Evolutionary conservation across 2,113 vertebrate species (phyloP).

Genomic region (Microcebus griseorufus): DNA sequence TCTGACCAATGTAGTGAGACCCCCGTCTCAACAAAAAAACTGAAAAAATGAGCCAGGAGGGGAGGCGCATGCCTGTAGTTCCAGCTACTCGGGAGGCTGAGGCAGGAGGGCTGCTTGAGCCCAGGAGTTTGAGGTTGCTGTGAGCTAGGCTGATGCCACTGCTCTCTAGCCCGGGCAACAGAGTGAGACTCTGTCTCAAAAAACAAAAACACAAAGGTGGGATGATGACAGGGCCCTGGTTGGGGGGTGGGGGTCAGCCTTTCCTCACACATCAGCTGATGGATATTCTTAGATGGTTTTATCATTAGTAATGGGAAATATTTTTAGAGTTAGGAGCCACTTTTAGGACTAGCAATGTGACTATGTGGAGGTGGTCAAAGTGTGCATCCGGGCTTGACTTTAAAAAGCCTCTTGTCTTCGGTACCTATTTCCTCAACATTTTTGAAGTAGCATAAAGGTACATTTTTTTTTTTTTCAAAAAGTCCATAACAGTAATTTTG

Average conservation of each 20-base stretch:
- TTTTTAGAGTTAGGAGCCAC: background rate
- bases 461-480: slow-evolving; percentile 40
- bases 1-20: too few relatives aligned
- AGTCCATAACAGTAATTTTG: background rate
- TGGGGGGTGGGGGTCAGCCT: background rate
- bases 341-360: background rate
- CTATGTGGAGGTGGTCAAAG: too few relatives aligned
- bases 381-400: background rate
- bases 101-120: too few relatives aligned
- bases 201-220: too few relatives aligned
- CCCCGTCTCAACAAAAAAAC: too few relatives aligned
- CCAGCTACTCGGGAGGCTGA: too few relatives aligned
- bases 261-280: background rate
- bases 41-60: too few relatives aligned
- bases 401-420: background rate
- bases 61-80: too few relatives aligned
- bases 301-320: background rate
- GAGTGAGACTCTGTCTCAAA: too few relatives aligned
- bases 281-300: background rate
- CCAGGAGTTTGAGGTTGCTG: too few relatives aligned
- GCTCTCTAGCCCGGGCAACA: too few relatives aligned
- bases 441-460: background rate
- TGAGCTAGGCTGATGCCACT: too few relatives aligned
- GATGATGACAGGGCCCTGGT: background rate
- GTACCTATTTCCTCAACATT: background rate